These are phyloP conservation scores for Protonemura montana DNA, from an alignment of 2,888 invertebrate species.

Conservation along the genomic window DNA sequence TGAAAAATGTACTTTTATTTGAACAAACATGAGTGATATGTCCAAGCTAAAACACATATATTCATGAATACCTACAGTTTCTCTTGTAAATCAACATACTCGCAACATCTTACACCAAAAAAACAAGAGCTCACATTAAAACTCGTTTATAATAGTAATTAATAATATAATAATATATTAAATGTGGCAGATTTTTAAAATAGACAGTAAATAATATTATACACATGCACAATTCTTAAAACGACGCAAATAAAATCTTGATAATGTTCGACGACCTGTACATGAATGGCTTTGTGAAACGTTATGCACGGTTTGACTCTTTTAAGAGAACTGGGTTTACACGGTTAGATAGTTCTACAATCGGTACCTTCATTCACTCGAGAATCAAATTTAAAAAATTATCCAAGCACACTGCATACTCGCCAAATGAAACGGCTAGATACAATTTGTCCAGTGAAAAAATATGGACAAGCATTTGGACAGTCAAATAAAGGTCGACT, in stretches of 20 bases:
- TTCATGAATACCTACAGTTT: not conserved
- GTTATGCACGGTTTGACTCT: not conserved
- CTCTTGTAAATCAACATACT: not conserved
- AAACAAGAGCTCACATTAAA: constrained; percentile 5
- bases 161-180: constrained; percentile 23
- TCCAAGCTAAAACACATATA: constrained; percentile 26
- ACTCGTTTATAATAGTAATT: not conserved
- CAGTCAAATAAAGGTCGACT: not conserved
- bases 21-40: constrained; percentile 36
- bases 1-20: constrained; percentile 35
- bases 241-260: not conserved
- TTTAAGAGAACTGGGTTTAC: not conserved
- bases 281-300: not conserved
- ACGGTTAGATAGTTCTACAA: not conserved
- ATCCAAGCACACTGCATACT: too few relatives aligned
- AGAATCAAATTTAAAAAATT: not conserved
- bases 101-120: not conserved
- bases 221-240: not conserved
- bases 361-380: not conserved
- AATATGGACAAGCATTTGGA: not conserved
- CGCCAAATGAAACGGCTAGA: not conserved
- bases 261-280: not conserved
- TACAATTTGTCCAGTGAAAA: not conserved
- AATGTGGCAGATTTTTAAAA: constrained; percentile 21
- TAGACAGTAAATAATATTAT: not conserved